Evolutionary conservation across 2,888 invertebrate species (phyloP), one percentile per base, ranked within the genome.

Genomic region (Macaria notata): DNA sequence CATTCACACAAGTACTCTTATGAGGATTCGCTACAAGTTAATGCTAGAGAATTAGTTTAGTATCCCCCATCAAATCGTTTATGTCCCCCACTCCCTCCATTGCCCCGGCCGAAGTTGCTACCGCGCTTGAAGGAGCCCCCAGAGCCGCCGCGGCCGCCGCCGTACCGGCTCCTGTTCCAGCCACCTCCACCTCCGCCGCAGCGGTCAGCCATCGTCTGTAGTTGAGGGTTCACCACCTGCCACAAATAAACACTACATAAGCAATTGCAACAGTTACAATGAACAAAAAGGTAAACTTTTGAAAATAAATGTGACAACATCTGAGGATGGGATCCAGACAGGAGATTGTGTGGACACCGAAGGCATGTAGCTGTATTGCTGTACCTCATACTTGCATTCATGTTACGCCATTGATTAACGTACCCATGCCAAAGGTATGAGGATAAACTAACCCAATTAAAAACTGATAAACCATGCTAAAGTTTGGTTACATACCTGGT

Each of bases 211-310:
- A 97, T 93, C 71, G 96, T 96, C 72, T 95, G 93, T 46, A 98
- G 92, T 79, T 97, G 96, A 49, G 97, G 97, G 80, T 96, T 97
- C 57, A 98, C 93, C 65, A 95, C 95, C 95, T 94, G 93, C 76
- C 73, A 76, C 66, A 55, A 62, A 46, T 3, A 43, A 36, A 43
- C 33, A 7, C 4, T 36, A 36, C 4, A 3, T 36, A 36, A 36
- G 33, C 33, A 36, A 36, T 19, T 36, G 33, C 4, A 1, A 36
- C 7, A 36, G 0, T 36, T 36, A 6, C 0, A 36, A 3, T 36
- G 39, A 49, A 33, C 9, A 9, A 51, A n/a, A 8, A n/a, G 2
- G 5, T 8, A 3, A 8, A 41, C 3, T 8, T 4, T 8, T 41
- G 41, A 63, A 36, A 42, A 51, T 49, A 49, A 65, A 61, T 94